phyloP scores from a whole-genome alignment of 2,113 vertebrate species.

The Herpailurus yagouaroundi region DNA sequence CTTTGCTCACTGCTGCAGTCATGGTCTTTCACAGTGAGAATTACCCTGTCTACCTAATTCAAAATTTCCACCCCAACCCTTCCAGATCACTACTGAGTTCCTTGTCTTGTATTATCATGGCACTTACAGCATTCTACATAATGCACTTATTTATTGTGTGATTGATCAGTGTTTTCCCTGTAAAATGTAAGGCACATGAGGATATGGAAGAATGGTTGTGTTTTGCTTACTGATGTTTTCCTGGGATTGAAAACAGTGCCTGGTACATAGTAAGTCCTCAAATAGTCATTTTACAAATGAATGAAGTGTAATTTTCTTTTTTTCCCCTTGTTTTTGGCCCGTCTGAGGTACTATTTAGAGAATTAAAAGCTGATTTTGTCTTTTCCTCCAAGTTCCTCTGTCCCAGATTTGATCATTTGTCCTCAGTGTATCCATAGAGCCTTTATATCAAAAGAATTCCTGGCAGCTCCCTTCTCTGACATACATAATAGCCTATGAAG shows the following conservation, averaged over 20 bases:
- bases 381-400: background rate
- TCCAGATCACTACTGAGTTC: background rate
- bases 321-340: background rate
- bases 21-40: background rate
- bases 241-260: background rate
- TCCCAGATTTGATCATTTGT: background rate
- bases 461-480: background rate
- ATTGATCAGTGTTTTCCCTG: background rate
- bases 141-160: background rate
- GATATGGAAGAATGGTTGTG: fast-evolving
- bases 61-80: background rate
- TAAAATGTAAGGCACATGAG: background rate
- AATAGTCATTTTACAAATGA: background rate
- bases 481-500: background rate
- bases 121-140: background rate
- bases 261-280: background rate
- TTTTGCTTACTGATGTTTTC: background rate
- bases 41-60: background rate
- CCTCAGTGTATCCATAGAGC: background rate
- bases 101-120: background rate
- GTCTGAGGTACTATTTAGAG: background rate
- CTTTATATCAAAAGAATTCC: background rate
- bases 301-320: background rate
- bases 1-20: background rate
- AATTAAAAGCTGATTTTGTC: background rate